phyloP scores from a whole-genome alignment of 2,113 vertebrate species.

The Mastomys natalensis region DNA sequence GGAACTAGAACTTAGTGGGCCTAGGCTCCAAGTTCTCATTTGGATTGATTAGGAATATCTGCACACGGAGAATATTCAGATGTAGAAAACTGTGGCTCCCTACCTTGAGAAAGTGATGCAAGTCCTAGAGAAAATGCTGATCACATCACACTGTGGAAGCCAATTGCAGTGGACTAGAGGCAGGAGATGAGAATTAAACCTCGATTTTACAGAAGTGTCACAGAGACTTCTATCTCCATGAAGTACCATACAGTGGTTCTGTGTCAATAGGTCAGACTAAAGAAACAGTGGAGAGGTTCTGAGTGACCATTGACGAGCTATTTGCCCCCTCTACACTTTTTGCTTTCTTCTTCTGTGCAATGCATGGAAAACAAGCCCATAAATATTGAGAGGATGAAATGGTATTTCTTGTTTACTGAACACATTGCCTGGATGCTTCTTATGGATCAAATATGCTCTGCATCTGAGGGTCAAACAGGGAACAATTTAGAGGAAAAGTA shows the following conservation, averaged over 20 bases:
- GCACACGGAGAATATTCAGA: neutral
- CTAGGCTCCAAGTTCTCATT: neutral
- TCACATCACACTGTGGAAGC: neutral
- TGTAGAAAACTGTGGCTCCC: neutral
- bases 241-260: neutral
- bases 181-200: neutral
- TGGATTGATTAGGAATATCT: neutral
- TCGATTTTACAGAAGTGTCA: neutral
- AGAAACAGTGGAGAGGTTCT: neutral
- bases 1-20: slow-evolving; percentile 1
- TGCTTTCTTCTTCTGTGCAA: neutral
- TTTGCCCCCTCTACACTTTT: neutral
- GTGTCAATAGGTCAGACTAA: neutral
- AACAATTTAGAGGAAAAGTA: too few species aligned
- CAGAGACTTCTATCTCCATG: neutral
- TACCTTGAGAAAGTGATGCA: neutral
- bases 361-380: neutral
- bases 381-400: neutral
- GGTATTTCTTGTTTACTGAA: neutral
- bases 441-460: too few species aligned
- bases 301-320: neutral
- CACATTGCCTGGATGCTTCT: neutral
- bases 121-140: neutral
- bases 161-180: neutral
- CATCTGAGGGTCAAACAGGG: too few species aligned